Evolutionary conservation across 2,113 vertebrate species (phyloP).

Genomic region (Morone chrysops): DNA sequence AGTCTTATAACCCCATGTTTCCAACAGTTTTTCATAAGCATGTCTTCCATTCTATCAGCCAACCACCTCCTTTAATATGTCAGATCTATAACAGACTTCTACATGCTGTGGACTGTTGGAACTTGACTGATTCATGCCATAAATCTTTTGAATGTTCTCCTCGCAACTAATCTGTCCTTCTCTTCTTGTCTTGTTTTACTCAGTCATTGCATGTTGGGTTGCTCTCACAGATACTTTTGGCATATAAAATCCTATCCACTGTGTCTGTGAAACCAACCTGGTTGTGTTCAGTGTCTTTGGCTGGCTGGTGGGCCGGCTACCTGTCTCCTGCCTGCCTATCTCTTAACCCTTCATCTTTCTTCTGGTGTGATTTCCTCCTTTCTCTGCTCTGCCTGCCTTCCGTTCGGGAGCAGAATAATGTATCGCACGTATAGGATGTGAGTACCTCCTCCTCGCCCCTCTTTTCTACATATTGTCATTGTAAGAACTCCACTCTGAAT

Average conservation of each 20-base stretch:
- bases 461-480: conserved; percentile 36
- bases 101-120: neutral
- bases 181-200: conserved; percentile 16
- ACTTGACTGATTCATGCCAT: conserved; percentile 12
- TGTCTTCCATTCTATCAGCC: conserved; percentile 7
- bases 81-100: neutral
- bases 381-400: conserved; percentile 89
- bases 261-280: conserved; percentile 53
- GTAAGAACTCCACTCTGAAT: conserved; percentile 20
- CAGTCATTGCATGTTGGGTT: conserved; percentile 57
- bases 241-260: neutral
- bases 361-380: conserved; percentile 84
- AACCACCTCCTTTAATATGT: conserved; percentile 7
- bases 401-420: conserved; percentile 99
- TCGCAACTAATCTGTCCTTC: conserved; percentile 28
- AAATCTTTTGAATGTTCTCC: neutral
- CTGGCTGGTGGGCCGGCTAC: neutral
- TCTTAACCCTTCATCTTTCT: conserved; percentile 79
- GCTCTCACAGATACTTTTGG: conserved; percentile 44
- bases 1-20: neutral
- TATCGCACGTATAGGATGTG: conserved; percentile 99
- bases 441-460: conserved; percentile 86
- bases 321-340: conserved; percentile 28
- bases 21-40: conserved; percentile 9
- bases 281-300: neutral